Conservation (phyloP, 2,113 vertebrate genomes). For the Mustelus asterias region DNA sequence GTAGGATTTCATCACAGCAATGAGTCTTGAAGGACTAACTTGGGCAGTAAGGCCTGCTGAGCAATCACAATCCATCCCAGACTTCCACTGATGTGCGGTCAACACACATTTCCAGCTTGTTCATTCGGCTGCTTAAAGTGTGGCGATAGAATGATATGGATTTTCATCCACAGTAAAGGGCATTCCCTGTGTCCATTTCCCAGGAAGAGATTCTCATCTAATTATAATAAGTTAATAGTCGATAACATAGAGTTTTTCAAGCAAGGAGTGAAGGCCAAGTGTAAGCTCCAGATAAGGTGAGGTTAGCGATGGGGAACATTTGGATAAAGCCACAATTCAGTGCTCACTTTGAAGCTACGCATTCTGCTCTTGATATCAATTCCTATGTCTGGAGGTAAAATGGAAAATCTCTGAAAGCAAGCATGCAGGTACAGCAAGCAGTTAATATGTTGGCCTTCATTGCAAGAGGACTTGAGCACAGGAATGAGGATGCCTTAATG, state of each 20-base stretch:
- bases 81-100: background rate
- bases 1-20: background rate
- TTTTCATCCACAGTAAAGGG: background rate
- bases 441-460: too few relatives aligned
- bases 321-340: background rate
- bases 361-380: background rate
- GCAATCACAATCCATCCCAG: background rate
- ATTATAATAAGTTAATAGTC: conserved; percentile 2
- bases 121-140: background rate
- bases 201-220: background rate
- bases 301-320: background rate
- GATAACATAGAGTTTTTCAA: background rate
- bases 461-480: too few relatives aligned
- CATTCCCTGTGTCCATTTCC: background rate
- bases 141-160: background rate
- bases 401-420: too few relatives aligned
- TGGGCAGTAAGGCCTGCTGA: background rate
- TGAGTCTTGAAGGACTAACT: background rate
- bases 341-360: background rate
- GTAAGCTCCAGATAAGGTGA: background rate
- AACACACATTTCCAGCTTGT: background rate
- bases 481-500: too few relatives aligned
- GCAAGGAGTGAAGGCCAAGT: background rate
- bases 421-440: too few relatives aligned
- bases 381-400: background rate